Conservation (phyloP, 2,797 vertebrate species). For the Pipistrellus kuhlii region DNA sequence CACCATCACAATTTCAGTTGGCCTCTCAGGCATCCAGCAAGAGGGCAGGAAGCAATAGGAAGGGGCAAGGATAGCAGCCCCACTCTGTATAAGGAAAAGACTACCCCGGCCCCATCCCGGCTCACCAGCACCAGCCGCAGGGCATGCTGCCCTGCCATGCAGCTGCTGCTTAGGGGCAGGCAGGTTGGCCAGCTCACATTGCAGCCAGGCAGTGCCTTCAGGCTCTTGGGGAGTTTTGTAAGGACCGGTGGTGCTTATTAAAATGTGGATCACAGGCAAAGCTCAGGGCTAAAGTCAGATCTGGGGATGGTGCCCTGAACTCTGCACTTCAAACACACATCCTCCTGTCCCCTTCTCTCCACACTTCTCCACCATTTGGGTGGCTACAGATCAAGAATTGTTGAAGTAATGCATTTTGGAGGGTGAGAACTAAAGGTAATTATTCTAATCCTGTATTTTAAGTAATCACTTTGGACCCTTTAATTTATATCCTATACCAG, state of each 20-base stretch:
- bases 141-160: rapidly evolving
- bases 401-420: background rate
- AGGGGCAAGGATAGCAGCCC: background rate
- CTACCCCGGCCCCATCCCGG: rapidly evolving
- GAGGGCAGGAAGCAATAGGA: background rate
- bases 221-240: background rate
- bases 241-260: background rate
- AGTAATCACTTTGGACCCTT: background rate
- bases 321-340: background rate
- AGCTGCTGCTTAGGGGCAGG: background rate
- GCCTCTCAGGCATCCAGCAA: background rate
- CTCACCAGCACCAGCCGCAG: rapidly evolving
- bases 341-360: background rate
- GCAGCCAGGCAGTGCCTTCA: background rate
- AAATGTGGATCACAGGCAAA: background rate
- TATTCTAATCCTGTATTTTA: background rate
- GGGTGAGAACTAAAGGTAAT: background rate
- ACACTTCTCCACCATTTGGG: background rate
- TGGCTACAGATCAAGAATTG: background rate
- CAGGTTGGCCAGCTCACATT: rapidly evolving
- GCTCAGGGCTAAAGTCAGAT: background rate
- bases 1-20: background rate
- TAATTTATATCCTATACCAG: background rate
- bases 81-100: background rate
- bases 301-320: background rate